These are phyloP conservation scores for Polypterus senegalus DNA, from an alignment of 2,113 vertebrate genomes.

Conservation along the genomic window DNA sequence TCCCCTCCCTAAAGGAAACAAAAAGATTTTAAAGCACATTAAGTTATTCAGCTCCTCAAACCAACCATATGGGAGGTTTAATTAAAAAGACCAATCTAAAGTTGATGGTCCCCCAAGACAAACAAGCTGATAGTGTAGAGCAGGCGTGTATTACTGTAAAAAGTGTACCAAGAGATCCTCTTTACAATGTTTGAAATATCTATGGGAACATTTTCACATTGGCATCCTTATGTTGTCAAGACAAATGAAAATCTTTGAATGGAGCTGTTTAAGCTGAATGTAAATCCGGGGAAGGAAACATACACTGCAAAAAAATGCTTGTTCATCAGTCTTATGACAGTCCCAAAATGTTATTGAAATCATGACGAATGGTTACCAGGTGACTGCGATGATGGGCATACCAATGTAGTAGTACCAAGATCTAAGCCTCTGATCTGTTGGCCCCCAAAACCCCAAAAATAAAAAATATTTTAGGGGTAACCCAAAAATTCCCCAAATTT, in stretches of 20 bases:
- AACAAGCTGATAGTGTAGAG: slow-evolving; percentile 79
- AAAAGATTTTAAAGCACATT: slow-evolving; percentile 97
- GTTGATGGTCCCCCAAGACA: slow-evolving; percentile 68
- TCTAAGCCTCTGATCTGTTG: slow-evolving; percentile 81
- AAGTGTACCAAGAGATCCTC: slow-evolving; percentile 97
- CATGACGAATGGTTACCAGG: slow-evolving; percentile 93
- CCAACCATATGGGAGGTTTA: slow-evolving; percentile 60
- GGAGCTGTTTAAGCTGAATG: slow-evolving; percentile 55
- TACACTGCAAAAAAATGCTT: slow-evolving; percentile 96
- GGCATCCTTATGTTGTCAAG: slow-evolving; percentile 85
- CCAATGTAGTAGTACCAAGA: slow-evolving; percentile 86
- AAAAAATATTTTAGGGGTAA: slow-evolving; percentile 74
- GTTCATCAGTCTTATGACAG: slow-evolving; percentile 93
- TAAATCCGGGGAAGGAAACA: slow-evolving; percentile 63
- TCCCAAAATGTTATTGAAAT: slow-evolving; percentile 95
- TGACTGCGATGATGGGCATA: slow-evolving; percentile 98
- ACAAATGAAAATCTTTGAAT: slow-evolving; percentile 77
- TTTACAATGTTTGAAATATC: slow-evolving; percentile 97
- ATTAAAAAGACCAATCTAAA: slow-evolving; percentile 79
- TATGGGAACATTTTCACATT: slow-evolving; percentile 98
- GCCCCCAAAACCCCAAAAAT: slow-evolving; percentile 80
- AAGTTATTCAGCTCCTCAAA: slow-evolving; percentile 90
- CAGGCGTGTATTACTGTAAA: slow-evolving; percentile 98
- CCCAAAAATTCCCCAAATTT: slow-evolving; percentile 75
- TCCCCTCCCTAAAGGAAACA: slow-evolving; percentile 98